Percentiles rank a stretch among this genome's conserved stretches.
These are phyloP conservation scores for Ganaspis sp. DNA, from an alignment of 1,140 invertebrate species.

Conservation along the genomic window DNA sequence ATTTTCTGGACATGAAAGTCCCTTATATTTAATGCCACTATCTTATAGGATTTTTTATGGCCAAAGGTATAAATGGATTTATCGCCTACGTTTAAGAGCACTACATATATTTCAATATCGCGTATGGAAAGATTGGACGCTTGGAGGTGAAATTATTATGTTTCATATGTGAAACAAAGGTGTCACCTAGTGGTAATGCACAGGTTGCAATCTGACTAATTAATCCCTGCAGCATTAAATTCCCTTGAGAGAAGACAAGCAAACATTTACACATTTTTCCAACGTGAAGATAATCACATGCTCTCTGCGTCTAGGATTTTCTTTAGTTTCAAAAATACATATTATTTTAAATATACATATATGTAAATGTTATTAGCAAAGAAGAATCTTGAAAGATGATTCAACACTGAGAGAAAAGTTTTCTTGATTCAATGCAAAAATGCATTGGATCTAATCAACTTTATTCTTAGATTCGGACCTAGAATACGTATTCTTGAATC, in stretches of 20 bases:
- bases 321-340: not conserved
- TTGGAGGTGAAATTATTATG: not conserved
- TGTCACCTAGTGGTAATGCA: not conserved
- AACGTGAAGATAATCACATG: not conserved
- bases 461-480: too few species aligned
- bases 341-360: too few species aligned
- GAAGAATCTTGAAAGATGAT: too few species aligned
- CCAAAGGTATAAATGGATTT: not conserved
- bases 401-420: too few species aligned
- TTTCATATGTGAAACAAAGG: constrained; percentile 1
- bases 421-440: too few species aligned
- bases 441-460: too few species aligned
- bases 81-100: not conserved
- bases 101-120: not conserved
- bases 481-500: too few species aligned
- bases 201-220: not conserved
- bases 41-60: not conserved
- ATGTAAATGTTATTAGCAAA: too few species aligned
- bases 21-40: not conserved
- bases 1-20: not conserved
- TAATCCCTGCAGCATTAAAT: not conserved
- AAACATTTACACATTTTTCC: not conserved
- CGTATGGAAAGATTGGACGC: not conserved
- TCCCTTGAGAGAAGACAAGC: not conserved
- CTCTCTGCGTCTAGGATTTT: not conserved